Evolutionary conservation across 2,888 invertebrate species (phyloP), one percentile per base, ranked within the genome.

Genomic region (Pseudococcus jackbeardsleyi): DNA sequence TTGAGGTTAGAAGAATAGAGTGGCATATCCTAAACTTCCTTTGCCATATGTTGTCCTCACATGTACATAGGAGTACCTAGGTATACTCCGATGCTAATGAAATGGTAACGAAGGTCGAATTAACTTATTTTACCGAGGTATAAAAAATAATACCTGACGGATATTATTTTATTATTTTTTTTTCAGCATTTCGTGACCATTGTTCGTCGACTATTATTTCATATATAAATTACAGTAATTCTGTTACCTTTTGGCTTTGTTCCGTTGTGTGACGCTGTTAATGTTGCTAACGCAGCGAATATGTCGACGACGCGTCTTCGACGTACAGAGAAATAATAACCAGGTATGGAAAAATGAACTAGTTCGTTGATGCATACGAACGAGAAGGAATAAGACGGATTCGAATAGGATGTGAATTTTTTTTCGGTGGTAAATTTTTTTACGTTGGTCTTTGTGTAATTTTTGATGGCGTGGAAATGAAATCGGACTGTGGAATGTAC

Each of bases 51-150:
- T 86, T 46, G 68, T 86, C 68, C 39, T 64, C 86, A 64, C 64
- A 46, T 42, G 0, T 5, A 42, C 5, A 42, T 1, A 42, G 42
- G 42, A 42, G 42, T 42, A 42, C 42, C 42, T 42, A 42, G 42
- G 86, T 22, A 12, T 39, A 39, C 46, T 22, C 11, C 72, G 79
- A 82, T 82, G 46, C 79, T 68, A 86, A 86, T 86, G 86, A 86
- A 82, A 86, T 68, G 68, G 86, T 68, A 68, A 86, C 50, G 86
- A 86, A 86, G 86, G 86, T 86, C 86, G 46, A 64, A 86, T 86
- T 86, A 86, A 86, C 86, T 86, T 68, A 86, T 86, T 86, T 86
- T 86, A 86, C 86, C 22, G 42, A 86, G 39, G 68, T 68, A 86
- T 42, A 86, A 86, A 82, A 86, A 86, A 72, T 86, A 68, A 86